Percentiles rank a stretch among this genome's conserved stretches.
Evolutionary conservation across 1,140 invertebrate species (phyloP).

Genomic region (Diuraphis noxia): DNA sequence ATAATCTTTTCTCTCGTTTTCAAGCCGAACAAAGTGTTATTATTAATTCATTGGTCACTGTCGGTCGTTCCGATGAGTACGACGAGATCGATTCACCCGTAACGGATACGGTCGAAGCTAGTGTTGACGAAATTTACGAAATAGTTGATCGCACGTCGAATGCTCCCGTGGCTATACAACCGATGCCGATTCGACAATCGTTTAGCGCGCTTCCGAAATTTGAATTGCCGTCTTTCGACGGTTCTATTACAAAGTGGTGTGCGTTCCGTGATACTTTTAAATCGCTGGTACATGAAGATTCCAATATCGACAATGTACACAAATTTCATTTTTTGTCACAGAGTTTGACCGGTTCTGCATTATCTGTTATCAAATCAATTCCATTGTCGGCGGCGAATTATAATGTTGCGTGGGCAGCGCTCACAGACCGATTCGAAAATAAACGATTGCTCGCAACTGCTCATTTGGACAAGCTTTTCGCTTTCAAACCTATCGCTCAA

Average conservation of each 20-base stretch:
- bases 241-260: not conserved
- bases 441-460: not conserved
- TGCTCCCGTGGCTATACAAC: no score
- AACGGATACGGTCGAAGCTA: no score
- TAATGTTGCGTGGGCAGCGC: not conserved
- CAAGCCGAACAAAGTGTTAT: no score
- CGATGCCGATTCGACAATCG: no score
- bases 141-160: no score
- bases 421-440: not conserved
- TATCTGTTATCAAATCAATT: not conserved
- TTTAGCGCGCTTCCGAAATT: no score
- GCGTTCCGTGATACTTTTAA: not conserved
- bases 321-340: not conserved
- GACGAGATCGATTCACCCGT: no score
- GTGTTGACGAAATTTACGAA: no score
- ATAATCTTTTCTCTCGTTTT: no score
- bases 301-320: not conserved
- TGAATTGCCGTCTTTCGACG: no score
- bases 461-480: not conserved
- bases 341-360: not conserved
- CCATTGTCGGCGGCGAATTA: not conserved
- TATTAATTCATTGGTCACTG: no score
- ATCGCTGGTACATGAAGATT: not conserved
- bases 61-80: no score
- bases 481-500: not conserved